Percentiles rank a stretch among this genome's conserved stretches.
Conservation (phyloP, 2,113 vertebrate species). For the Siniperca knerii region DNA sequence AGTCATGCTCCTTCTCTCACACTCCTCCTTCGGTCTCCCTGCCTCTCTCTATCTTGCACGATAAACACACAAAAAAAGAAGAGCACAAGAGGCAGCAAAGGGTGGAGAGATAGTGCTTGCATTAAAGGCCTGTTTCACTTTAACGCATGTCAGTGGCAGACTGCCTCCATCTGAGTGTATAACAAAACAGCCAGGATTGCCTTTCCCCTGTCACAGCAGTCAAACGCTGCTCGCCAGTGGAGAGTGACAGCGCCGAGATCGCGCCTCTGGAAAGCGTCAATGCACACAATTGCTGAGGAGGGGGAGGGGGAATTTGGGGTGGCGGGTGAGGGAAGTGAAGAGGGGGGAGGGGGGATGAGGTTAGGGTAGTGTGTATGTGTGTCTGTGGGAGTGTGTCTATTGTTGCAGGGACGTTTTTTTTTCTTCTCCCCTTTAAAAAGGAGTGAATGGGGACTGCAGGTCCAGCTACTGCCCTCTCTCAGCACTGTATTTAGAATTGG, state of each 20-base stretch:
- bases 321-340: conserved; percentile 14
- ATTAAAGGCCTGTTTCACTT: conserved; percentile 47
- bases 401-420: conserved; percentile 66
- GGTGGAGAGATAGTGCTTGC: conserved; percentile 23
- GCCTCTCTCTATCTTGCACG: conserved; percentile 32
- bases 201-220: conserved; percentile 49
- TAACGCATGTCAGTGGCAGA: conserved; percentile 37
- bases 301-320: conserved; percentile 69
- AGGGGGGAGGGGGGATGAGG: conserved; percentile 63
- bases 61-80: conserved; percentile 57
- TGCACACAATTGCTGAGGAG: conserved; percentile 74
- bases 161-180: conserved; percentile 17
- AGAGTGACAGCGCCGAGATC: conserved; percentile 54
- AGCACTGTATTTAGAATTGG: conserved; percentile 26
- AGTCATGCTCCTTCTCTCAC: conserved; percentile 40
- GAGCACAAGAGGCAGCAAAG: conserved; percentile 31
- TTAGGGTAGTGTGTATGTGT: conserved; percentile 62
- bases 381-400: conserved; percentile 75
- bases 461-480: conserved; percentile 60
- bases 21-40: conserved; percentile 8
- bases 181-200: conserved; percentile 5
- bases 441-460: conserved; percentile 57
- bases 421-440: conserved; percentile 22
- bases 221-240: conserved; percentile 35
- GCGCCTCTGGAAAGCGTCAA: conserved; percentile 76